Conservation (phyloP, 2,797 vertebrate species). For the Danio aesculapii region DNA sequence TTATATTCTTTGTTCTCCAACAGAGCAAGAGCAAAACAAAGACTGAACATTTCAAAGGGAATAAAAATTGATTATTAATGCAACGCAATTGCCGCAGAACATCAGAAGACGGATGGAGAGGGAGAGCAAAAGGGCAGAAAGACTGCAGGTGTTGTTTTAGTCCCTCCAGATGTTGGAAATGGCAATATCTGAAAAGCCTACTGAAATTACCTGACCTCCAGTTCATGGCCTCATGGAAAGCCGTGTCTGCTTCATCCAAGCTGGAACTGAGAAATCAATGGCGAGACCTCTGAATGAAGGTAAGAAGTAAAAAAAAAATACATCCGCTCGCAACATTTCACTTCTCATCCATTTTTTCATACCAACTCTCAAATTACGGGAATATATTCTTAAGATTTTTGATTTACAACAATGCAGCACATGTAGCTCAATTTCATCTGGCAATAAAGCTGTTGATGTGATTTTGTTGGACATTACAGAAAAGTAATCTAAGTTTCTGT, state of each 20-base stretch:
- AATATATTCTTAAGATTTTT: background rate
- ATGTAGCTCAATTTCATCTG: background rate
- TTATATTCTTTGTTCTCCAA: conserved; percentile 53
- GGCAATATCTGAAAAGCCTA: conserved; percentile 40
- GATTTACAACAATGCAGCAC: no score
- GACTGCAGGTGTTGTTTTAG: conserved; percentile 55
- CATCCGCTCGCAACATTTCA: background rate
- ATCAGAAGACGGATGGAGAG: conserved; percentile 52
- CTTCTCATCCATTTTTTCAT: background rate
- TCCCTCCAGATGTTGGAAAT: conserved; percentile 43
- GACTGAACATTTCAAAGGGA: conserved; percentile 59
- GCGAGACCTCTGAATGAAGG: background rate
- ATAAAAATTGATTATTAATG: conserved; percentile 61
- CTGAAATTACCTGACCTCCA: conserved; percentile 48
- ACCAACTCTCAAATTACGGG: background rate
- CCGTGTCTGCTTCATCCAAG: conserved; percentile 29
- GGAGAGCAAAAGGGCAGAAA: conserved; percentile 28
- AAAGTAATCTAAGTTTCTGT: conserved; percentile 1
- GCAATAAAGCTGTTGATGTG: background rate
- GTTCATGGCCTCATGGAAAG: conserved; percentile 44
- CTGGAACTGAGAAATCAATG: conserved; percentile 36
- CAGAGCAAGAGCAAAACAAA: conserved; percentile 46
- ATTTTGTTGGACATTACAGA: background rate
- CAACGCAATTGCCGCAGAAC: conserved; percentile 48
- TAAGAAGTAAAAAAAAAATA: background rate